Percentiles rank a stretch among this genome's conserved stretches.
These are phyloP conservation scores for Diabrotica undecimpunctata DNA, from an alignment of 1,140 invertebrate species.

Conservation along the genomic window DNA sequence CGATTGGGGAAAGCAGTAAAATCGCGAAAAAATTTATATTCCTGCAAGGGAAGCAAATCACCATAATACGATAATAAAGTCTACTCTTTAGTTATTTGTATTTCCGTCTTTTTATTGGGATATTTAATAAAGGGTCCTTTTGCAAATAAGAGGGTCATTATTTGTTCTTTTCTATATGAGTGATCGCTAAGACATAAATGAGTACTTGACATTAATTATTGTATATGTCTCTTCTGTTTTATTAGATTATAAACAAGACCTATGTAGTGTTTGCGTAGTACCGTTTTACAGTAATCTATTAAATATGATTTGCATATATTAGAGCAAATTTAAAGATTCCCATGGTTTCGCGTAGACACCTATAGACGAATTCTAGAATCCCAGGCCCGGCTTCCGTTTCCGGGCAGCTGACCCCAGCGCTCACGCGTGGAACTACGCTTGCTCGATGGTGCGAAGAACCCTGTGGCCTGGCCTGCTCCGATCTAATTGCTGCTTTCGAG, in stretches of 20 bases:
- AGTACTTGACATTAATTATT: too few relatives aligned
- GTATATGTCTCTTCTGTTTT: too few relatives aligned
- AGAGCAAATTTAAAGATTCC: too few relatives aligned
- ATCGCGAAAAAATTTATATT: not conserved
- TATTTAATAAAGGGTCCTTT: not conserved
- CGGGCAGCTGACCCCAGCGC: not conserved
- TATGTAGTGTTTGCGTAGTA: too few relatives aligned
- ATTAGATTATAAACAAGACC: too few relatives aligned
- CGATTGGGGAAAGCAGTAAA: not conserved
- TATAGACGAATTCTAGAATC: not conserved
- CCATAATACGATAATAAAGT: constrained; percentile 2
- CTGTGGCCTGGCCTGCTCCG: not conserved
- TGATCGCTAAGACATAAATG: too few relatives aligned
- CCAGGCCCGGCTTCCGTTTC: constrained; percentile 1
- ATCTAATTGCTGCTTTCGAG: not conserved
- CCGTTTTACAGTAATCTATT: too few relatives aligned
- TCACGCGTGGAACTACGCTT: not conserved
- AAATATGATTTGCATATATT: too few relatives aligned
- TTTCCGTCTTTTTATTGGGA: not conserved
- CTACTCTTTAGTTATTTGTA: not conserved
- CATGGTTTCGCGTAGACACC: too few relatives aligned
- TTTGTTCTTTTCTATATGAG: too few relatives aligned
- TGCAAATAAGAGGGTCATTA: not conserved
- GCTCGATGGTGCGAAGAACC: constrained; percentile 1
- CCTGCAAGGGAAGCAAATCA: not conserved